Evolutionary conservation across 2,797 vertebrate species (phyloP).

Genomic region (Erithacus rubecula): DNA sequence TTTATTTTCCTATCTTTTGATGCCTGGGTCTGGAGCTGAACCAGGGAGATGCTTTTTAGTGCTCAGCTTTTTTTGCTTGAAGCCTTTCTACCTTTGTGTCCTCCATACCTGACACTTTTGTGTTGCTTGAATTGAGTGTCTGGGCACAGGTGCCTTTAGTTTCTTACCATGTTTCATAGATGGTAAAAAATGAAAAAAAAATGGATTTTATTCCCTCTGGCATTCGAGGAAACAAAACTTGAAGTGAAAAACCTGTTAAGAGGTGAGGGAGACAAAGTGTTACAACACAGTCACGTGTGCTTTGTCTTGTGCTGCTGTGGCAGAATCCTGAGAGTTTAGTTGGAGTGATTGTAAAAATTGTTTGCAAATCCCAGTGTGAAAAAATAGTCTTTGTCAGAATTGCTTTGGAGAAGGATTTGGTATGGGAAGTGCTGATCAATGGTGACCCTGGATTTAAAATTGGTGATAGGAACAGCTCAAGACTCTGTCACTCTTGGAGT

Average conservation of each 20-base stretch:
- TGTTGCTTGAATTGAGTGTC: neutral
- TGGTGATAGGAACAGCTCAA: neutral
- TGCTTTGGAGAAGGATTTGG: neutral
- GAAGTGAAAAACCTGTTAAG: neutral
- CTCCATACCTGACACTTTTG: neutral
- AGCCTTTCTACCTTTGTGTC: neutral
- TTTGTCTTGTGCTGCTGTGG: neutral
- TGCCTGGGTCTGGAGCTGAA: neutral
- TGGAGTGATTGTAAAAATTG: neutral
- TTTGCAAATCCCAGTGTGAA: neutral
- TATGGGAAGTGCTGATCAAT: neutral
- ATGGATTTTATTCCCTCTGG: neutral
- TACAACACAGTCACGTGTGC: accelerated
- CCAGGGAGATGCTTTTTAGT: neutral
- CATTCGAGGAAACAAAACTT: neutral
- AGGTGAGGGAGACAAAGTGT: neutral
- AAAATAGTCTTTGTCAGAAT: neutral
- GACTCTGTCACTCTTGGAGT: neutral
- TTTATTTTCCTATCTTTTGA: neutral
- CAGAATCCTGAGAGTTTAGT: neutral
- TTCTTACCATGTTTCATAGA: neutral
- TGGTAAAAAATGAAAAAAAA: neutral
- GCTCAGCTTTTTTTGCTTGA: neutral
- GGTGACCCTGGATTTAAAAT: neutral
- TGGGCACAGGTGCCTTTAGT: neutral